Evolutionary conservation across 2,888 invertebrate species (phyloP), one percentile per base, ranked within the genome.

Genomic region (Aporophyla nigra): DNA sequence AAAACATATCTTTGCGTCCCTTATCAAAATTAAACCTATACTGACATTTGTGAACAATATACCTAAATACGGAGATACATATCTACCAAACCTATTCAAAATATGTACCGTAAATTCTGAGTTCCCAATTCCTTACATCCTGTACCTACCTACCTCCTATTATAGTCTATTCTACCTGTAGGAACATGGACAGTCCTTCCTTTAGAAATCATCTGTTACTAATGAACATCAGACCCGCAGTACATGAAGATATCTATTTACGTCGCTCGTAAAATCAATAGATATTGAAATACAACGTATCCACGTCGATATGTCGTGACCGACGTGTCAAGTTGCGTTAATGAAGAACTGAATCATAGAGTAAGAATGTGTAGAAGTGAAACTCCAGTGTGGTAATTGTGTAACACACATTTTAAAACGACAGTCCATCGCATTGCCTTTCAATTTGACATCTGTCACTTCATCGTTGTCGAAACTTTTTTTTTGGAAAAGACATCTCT

Each of bases 241-340:
- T 78, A 69, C 24, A 43, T 33, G 33, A 33, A 51, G 16, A 46
- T 19, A 24, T 80, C 74, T 73, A 73, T 80, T 76, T 72, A 49
- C 53, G 24, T 80, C 71, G 0, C 19, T 14, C 46, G 33, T 74
- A 56, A 78, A 78, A 58, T 63, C 43, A 63, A 74, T 75, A 56
- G 75, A 78, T 78, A 80, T 81, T 81, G 75, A 78, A 78, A 76
- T 80, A 76, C 81, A 74, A 54, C 74, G 80, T 80, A 58, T 80
- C n/a, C 81, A 56, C 74, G 62, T 53, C 77, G 68, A 76, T 82
- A 82, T 73, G 82, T 85, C 82, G 85, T 85, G 82, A 73, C 62
- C 43, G 40, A 76, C 82, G 82, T 85, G 77, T 85, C 85, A 40
- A 72, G 82, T 59, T 53, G 24, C 51, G 56, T 69, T 76, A 85